These are phyloP conservation scores for Apodemia duryi DNA, from an alignment of 2,888 invertebrate species.

Conservation along the genomic window DNA sequence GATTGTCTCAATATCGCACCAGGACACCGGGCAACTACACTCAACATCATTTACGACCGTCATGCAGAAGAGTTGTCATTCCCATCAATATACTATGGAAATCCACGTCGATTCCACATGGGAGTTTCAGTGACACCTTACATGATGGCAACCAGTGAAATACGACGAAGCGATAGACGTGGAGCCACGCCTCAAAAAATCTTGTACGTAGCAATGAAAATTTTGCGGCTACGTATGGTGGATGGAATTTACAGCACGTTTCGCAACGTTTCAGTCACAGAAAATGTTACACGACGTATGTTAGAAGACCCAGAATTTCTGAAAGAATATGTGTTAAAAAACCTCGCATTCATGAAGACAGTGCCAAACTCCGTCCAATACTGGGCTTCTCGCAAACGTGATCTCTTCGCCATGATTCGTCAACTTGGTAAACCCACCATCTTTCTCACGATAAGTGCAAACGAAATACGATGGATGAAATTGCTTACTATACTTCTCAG, in stretches of 20 bases:
- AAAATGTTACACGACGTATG: slow-evolving; percentile 37
- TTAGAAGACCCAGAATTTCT: slow-evolving; percentile 39
- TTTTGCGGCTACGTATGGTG: slow-evolving; percentile 37
- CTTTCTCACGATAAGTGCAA: too few relatives aligned
- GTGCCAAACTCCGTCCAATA: slow-evolving; percentile 7
- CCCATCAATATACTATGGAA: slow-evolving; percentile 49
- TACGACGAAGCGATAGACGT: slow-evolving; percentile 38
- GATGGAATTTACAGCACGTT: slow-evolving; percentile 36
- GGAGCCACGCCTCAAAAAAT: slow-evolving; percentile 43
- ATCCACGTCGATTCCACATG: slow-evolving; percentile 38
- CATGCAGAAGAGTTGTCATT: slow-evolving; percentile 55
- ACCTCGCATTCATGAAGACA: slow-evolving; percentile 44
- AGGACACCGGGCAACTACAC: slow-evolving; percentile 37
- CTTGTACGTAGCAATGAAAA: slow-evolving; percentile 53
- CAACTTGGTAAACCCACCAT: too few relatives aligned
- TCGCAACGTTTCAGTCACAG: slow-evolving; percentile 34
- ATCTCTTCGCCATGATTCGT: too few relatives aligned
- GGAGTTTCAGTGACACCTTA: slow-evolving; percentile 37
- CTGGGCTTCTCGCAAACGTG: too few relatives aligned
- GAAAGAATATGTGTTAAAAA: slow-evolving; percentile 36
- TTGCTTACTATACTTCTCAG: too few relatives aligned
- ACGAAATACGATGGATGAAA: too few relatives aligned
- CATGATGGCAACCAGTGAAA: too few relatives aligned
- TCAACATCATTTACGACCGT: slow-evolving; percentile 43
- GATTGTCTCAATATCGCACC: slow-evolving; percentile 40